Conservation (phyloP, 1,140 invertebrate genomes). For the Brachystomella parvula region DNA sequence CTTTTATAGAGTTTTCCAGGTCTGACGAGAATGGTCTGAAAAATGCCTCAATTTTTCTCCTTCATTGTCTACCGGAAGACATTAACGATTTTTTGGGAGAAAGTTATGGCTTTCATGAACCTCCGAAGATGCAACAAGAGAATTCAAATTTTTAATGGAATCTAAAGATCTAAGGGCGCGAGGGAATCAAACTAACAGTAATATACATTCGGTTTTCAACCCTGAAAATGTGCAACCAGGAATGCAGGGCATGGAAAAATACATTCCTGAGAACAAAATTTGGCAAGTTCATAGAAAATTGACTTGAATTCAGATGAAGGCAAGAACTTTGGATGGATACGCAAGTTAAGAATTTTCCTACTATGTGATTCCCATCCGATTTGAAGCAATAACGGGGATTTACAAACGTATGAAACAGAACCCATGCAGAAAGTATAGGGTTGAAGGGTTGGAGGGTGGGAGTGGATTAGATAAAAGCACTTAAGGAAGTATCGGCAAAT, state of each 20-base stretch:
- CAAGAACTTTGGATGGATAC: background rate
- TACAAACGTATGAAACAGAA: no score
- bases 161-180: constrained; percentile 7
- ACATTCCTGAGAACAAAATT: background rate
- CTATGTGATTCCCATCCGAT: background rate
- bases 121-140: background rate
- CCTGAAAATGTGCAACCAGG: background rate
- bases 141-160: constrained; percentile 8
- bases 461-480: background rate
- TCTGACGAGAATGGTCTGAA: background rate
- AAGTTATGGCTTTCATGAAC: background rate
- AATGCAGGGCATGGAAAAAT: background rate
- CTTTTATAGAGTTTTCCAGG: background rate
- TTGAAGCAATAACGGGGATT: background rate
- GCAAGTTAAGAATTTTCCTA: background rate
- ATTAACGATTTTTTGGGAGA: background rate
- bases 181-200: background rate
- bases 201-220: background rate
- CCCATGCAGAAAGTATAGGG: no score
- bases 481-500: background rate
- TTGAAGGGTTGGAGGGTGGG: background rate
- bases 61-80: background rate
- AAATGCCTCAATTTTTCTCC: background rate
- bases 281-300: background rate
- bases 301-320: background rate